Evolutionary conservation across 1,140 invertebrate genomes (phyloP), one percentile per base, ranked within the genome.

Genomic region (Chrysoperla carnea): DNA sequence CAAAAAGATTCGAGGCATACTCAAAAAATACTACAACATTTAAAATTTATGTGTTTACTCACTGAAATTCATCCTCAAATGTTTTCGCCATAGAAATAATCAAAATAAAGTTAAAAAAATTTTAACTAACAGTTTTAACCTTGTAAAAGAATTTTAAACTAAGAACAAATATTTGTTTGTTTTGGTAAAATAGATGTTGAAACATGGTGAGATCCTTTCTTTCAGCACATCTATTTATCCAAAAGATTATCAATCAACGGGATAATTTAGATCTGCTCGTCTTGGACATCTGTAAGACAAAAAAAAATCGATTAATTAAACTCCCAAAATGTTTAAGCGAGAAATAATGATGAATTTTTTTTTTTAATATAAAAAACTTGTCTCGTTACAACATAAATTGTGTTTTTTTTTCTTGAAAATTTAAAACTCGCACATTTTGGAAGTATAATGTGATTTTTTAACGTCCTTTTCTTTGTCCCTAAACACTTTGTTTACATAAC

Each of bases 281-380:
- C 69, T 58, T 68, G 68, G 53, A 70, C 69, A 69, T 73, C 70
- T 73, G 69, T 54, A 51, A 62, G 67, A 61, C 64, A 60, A 67
- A 66, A 70, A 68, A 69, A 62, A 61, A 62, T 62, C 46, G 33
- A 54, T 48, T 45, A 23, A 23, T 23, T 23, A 23, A 23, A 44
- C 58, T 60, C 58, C 58, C 58, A 60, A 52, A 48, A 43, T 40
- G 37, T 36, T 37, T 39, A n/a, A 36, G 8, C 31, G 28, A 13
- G 27, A 40, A 15, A 45, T n/a, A 42, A 23, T 23, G 5, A 3
- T 23, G 5, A 23, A 23, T 23, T 23, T 23, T 23, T 23, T 23
- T 23, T 23, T 23, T 23, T 3, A 42, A 47, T 9, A 45, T 9
- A 15, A 14, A 9, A 42, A 39, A 31, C 12, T 40, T 31, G 71